phyloP scores from a whole-genome alignment of 2,888 invertebrate genomes.

The Tubulanus polymorphus region DNA sequence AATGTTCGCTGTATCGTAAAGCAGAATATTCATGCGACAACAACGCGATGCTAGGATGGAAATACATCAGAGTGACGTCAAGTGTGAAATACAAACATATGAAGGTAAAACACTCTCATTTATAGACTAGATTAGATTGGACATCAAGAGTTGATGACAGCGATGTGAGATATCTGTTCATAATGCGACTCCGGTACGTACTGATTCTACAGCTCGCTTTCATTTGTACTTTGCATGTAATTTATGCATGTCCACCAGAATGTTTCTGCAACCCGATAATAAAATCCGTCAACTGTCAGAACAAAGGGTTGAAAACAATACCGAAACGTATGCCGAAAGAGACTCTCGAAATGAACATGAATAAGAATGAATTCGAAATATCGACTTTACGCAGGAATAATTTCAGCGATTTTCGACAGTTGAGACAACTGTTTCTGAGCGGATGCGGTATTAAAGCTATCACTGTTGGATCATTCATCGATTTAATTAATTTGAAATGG shows the following conservation, averaged over 20 bases:
- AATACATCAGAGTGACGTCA: too few relatives aligned
- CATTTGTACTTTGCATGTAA: too few relatives aligned
- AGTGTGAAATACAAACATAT: too few relatives aligned
- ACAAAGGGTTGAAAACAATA: conserved; percentile 38
- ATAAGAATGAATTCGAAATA: conserved; percentile 42
- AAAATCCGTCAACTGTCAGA: conserved; percentile 45
- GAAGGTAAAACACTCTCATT: too few relatives aligned
- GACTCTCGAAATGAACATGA: conserved; percentile 43
- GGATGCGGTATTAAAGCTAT: conserved; percentile 47
- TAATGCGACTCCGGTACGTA: too few relatives aligned
- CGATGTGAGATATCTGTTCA: too few relatives aligned
- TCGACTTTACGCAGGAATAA: conserved; percentile 36
- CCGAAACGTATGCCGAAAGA: conserved; percentile 43
- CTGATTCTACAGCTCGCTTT: too few relatives aligned
- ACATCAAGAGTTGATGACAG: too few relatives aligned
- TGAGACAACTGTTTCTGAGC: conserved; percentile 46
- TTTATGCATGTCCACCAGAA: conserved; percentile 38
- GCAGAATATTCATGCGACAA: too few relatives aligned
- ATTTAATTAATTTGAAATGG: conserved; percentile 42
- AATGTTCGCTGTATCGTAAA: too few relatives aligned
- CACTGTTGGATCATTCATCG: conserved; percentile 44
- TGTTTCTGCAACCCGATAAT: conserved; percentile 47
- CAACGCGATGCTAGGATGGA: too few relatives aligned
- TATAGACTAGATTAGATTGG: too few relatives aligned
- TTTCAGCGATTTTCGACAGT: conserved; percentile 35